Base-by-base conservation (phyloP, 2,113 vertebrate genomes). In the Ochotona curzoniae region DNA sequence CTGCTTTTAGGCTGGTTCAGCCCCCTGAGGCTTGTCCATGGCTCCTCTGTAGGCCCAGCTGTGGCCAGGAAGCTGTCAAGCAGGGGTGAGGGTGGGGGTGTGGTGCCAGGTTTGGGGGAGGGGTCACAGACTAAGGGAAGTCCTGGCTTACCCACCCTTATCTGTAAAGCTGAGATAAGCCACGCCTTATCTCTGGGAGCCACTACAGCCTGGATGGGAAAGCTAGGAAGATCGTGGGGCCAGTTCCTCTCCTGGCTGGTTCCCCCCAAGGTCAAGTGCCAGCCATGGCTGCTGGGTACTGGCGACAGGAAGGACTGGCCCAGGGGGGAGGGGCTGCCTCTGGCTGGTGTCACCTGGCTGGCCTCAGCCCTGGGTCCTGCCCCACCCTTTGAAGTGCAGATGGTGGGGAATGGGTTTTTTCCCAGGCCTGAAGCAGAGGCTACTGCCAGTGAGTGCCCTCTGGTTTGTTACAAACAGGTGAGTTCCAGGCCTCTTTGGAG, bases 251-350 rank as follows among this genome's bases (percentile, higher is more conserved):
- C 86, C 79, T 25, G 35, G 61, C 26, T 44, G 49, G 75, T 61
- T 20, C 25, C 38, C 38, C 38, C 4, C 87, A n/a, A 93, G 23
- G 76, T 95, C 74, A 96, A 94, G 97, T 93, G 95, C 83, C 80
- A 97, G 96, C 74, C 93, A 0, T 0, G 26, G 93, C 94, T 1
- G 38, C 94, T 92, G 96, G 93, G 93, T 79, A 32, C 93, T 91
- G 95, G 97, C 76, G 89, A 89, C 96, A 94, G 93, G 96, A 96
- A 96, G 91, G 17, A 25, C 76, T 54, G 23, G 80, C 70, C 47
- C n/a, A 23, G 28, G 78, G 93, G 30, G 2, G 1, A 86, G 92
- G 75, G n/a, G 9, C 18, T 66, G 35, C n/a, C 93, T 85, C 64
- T 4, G n/a, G 60, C 54, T 17, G 3, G 28, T 35, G 4, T 25